Evolutionary conservation across 2,113 vertebrate species (phyloP).

Genomic region (Corvus moneduloides): DNA sequence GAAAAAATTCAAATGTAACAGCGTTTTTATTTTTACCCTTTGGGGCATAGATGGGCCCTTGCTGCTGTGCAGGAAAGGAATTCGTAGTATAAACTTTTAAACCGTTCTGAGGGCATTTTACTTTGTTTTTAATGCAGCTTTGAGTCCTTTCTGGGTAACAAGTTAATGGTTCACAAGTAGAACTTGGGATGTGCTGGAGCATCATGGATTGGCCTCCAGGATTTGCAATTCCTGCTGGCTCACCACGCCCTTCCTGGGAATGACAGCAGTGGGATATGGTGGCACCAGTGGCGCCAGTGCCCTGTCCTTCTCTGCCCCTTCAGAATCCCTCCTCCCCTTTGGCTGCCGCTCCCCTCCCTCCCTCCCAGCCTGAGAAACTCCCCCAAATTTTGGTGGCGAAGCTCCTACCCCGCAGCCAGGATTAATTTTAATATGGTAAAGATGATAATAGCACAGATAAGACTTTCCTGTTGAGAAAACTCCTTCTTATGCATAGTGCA

Average conservation of each 20-base stretch:
- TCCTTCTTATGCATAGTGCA: conserved; percentile 65
- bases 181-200: conserved; percentile 35
- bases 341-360: not conserved
- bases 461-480: conserved; percentile 61
- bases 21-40: fast-evolving
- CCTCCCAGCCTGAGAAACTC: conserved; percentile 26
- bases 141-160: conserved; percentile 22
- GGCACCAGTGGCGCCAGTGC: conserved; percentile 17
- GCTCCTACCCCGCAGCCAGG: conserved; percentile 67
- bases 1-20: not conserved
- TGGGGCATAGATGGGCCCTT: not conserved
- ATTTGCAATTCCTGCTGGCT: conserved; percentile 16
- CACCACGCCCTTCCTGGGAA: not conserved
- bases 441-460: conserved; percentile 46
- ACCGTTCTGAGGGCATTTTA: conserved; percentile 34
- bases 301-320: not conserved
- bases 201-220: not conserved
- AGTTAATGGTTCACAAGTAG: conserved; percentile 33
- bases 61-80: not conserved
- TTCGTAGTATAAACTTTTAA: not conserved
- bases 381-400: conserved; percentile 49
- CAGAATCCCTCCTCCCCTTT: not conserved
- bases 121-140: conserved; percentile 37
- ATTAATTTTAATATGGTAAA: conserved; percentile 72
- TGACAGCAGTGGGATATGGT: conserved; percentile 20